Evolutionary conservation across 1,140 invertebrate genomes (phyloP).

Genomic region (Leptinotarsa defecta): DNA sequence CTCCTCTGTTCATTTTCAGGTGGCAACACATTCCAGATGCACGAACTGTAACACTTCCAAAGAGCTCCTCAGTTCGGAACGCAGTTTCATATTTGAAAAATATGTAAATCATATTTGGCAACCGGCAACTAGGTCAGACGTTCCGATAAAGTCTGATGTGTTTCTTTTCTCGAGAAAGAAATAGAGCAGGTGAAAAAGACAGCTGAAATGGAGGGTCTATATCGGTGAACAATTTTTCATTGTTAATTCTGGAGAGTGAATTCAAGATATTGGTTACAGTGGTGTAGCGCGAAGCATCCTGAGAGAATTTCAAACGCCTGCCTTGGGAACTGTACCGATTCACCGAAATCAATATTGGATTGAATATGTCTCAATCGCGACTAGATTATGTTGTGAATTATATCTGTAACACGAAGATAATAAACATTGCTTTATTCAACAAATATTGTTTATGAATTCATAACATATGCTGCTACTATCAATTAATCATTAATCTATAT

Average conservation of each 20-base stretch:
- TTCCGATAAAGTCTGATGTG: background rate
- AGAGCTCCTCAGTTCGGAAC: background rate
- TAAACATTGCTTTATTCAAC: too few species aligned
- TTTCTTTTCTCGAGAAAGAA: conserved; percentile 4
- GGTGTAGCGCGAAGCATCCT: conserved; percentile 25
- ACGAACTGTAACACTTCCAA: background rate
- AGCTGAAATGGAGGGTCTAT: background rate
- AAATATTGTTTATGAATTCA: too few species aligned
- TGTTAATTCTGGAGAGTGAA: conserved; percentile 34
- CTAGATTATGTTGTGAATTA: background rate
- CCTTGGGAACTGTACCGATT: conserved; percentile 11
- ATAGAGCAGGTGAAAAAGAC: conserved; percentile 9
- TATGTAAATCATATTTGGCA: conserved; percentile 18
- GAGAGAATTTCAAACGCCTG: conserved; percentile 31
- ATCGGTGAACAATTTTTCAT: conserved; percentile 29
- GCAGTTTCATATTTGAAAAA: conserved; percentile 8
- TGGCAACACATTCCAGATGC: background rate
- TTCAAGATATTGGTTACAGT: conserved; percentile 30
- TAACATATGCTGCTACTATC: too few species aligned
- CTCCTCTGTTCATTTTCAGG: background rate
- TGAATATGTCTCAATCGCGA: background rate
- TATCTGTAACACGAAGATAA: background rate
- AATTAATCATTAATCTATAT: too few species aligned
- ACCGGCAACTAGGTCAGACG: conserved; percentile 10
- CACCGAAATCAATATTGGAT: background rate